Evolutionary conservation across 2,797 vertebrate species (phyloP).

Genomic region (Gobionotothen gibberifrons): DNA sequence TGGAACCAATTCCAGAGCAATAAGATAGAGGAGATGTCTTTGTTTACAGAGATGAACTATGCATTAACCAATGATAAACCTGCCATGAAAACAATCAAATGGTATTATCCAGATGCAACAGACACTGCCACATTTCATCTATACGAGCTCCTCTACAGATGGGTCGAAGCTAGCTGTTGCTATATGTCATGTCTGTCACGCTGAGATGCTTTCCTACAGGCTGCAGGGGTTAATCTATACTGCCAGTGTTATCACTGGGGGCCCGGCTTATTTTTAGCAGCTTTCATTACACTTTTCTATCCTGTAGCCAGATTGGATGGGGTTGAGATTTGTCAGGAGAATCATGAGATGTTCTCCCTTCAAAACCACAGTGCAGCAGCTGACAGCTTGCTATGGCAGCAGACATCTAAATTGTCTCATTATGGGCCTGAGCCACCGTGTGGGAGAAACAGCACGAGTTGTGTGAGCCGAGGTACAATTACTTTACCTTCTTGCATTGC

Average conservation of each 20-base stretch:
- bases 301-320: constrained; percentile 68
- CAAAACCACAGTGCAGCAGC: constrained; percentile 59
- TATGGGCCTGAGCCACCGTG: constrained; percentile 72
- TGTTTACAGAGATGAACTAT: constrained; percentile 72
- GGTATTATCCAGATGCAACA: constrained; percentile 50
- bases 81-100: constrained; percentile 63
- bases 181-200: constrained; percentile 52
- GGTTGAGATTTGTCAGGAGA: constrained; percentile 75
- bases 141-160: constrained; percentile 34
- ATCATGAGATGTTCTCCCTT: constrained; percentile 70
- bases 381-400: constrained; percentile 78
- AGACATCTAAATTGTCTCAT: constrained; percentile 85
- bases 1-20: constrained; percentile 75
- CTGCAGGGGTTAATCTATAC: constrained; percentile 79
- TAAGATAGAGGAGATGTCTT: constrained; percentile 62
- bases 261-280: constrained; percentile 81
- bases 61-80: constrained; percentile 65
- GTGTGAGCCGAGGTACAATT: constrained; percentile 75
- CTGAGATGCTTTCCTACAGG: constrained; percentile 40
- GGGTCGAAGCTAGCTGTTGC: constrained; percentile 45
- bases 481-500: constrained; percentile 64
- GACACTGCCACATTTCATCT: constrained; percentile 42
- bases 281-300: constrained; percentile 80
- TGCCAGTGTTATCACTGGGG: constrained; percentile 65
- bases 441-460: constrained; percentile 63